phyloP scores from a whole-genome alignment of 1,140 invertebrate genomes.

The Coelopa frigida region DNA sequence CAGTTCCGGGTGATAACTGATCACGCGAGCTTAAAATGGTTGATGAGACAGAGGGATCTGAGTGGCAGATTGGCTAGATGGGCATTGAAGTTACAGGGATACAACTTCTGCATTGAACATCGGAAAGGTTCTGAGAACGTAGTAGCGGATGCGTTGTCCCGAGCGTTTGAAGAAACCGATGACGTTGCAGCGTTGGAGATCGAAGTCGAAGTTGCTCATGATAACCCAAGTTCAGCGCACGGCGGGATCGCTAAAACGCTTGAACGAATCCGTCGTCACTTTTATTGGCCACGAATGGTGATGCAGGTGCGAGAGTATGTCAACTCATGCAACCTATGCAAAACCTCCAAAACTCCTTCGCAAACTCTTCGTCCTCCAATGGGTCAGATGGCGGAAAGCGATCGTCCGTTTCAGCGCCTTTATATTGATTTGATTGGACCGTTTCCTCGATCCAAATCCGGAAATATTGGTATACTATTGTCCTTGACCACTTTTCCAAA shows the following conservation, averaged over 20 bases:
- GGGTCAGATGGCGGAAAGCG: background rate
- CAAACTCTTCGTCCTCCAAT: background rate
- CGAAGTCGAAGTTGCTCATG: background rate
- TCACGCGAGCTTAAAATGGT: slow-evolving; percentile 19
- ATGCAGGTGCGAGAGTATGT: background rate
- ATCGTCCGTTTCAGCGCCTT: background rate
- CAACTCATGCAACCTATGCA: background rate
- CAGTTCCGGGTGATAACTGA: slow-evolving; percentile 40
- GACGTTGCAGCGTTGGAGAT: background rate
- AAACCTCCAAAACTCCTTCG: background rate
- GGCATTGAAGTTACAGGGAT: slow-evolving; percentile 10
- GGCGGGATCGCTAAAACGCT: slow-evolving; percentile 3
- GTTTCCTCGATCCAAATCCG: background rate
- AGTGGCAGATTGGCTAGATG: slow-evolving; percentile 28
- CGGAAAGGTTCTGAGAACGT: slow-evolving; percentile 5
- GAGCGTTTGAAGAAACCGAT: background rate
- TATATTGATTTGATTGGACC: slow-evolving; percentile 1
- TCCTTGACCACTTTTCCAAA: too few relatives aligned
- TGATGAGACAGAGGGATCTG: slow-evolving; percentile 18
- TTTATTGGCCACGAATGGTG: background rate
- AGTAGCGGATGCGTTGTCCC: background rate
- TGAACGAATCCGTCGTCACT: background rate
- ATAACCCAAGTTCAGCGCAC: background rate
- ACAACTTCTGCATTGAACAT: slow-evolving; percentile 5
- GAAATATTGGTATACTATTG: background rate